Evolutionary conservation across 2,888 invertebrate genomes (phyloP).

Genomic region (Clunio marinus): DNA sequence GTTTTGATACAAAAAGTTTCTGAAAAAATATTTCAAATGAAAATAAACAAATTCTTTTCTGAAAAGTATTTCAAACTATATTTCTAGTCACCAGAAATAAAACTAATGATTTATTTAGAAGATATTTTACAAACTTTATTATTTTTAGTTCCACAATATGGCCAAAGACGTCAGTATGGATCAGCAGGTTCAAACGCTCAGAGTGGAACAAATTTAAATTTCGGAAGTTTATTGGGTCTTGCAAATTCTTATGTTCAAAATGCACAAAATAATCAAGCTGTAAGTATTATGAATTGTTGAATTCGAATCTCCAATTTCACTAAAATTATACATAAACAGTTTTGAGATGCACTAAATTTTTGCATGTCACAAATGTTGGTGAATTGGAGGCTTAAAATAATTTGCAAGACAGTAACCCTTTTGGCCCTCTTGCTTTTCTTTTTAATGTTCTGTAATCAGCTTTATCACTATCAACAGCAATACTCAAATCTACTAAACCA

Average conservation of each 20-base stretch:
- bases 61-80: no score
- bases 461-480: not conserved
- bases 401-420: slow-evolving; percentile 42
- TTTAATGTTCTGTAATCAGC: no score
- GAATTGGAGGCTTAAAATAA: slow-evolving; percentile 46
- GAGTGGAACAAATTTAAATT: not conserved
- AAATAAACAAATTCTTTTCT: no score
- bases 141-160: no score
- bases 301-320: slow-evolving; percentile 37
- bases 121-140: no score
- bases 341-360: slow-evolving; percentile 41
- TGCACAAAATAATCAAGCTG: not conserved
- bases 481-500: not conserved
- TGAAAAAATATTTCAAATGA: no score
- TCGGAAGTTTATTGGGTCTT: not conserved
- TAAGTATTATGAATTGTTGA: no score
- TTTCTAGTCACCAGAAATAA: no score
- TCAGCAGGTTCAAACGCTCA: not conserved
- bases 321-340: slow-evolving; percentile 44
- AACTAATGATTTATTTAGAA: no score
- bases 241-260: not conserved
- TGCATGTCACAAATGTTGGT: slow-evolving; percentile 47
- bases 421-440: not conserved
- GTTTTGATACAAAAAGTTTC: not conserved
- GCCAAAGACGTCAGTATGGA: no score